A percentile compares a stretch with the other conserved stretches of the same genome.
phyloP scores from a whole-genome alignment of 2,797 vertebrate genomes.

The Myotis myotis region DNA sequence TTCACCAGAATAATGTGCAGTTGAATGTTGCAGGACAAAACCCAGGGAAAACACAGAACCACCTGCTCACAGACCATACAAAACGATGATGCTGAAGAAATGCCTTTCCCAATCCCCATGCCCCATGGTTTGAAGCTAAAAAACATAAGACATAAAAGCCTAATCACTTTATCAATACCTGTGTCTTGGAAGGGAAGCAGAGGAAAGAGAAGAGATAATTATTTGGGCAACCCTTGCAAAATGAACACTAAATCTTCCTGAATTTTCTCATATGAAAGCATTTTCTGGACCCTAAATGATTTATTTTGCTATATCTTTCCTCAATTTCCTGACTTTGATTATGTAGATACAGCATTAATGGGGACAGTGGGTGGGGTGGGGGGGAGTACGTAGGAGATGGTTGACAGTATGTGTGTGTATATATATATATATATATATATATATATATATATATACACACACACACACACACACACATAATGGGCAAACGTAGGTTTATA shows the following conservation, averaged over 20 bases:
- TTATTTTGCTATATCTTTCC: background rate
- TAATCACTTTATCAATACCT: background rate
- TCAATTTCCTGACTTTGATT: background rate
- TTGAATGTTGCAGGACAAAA: conserved; percentile 60
- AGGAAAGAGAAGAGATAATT: background rate
- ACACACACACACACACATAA: too few relatives aligned
- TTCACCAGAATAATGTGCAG: conserved; percentile 48
- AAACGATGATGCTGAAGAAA: conserved; percentile 46
- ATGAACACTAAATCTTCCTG: background rate
- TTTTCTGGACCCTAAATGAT: background rate
- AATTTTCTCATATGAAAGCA: background rate
- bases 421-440: too few relatives aligned
- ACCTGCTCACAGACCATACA: conserved; percentile 45
- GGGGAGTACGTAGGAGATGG: background rate
- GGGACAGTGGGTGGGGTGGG: background rate
- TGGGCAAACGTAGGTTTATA: background rate
- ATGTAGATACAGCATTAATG: background rate
- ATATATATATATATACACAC: too few relatives aligned
- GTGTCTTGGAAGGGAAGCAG: background rate
- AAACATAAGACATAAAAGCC: background rate
- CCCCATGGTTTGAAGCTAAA: conserved; percentile 26
- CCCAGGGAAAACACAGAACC: conserved; percentile 63
- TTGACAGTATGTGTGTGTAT: background rate
- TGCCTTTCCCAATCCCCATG: conserved; percentile 1
- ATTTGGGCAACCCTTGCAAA: background rate